Base-by-base conservation (phyloP, 2,113 vertebrate genomes). In the Stercorarius parasiticus region DNA sequence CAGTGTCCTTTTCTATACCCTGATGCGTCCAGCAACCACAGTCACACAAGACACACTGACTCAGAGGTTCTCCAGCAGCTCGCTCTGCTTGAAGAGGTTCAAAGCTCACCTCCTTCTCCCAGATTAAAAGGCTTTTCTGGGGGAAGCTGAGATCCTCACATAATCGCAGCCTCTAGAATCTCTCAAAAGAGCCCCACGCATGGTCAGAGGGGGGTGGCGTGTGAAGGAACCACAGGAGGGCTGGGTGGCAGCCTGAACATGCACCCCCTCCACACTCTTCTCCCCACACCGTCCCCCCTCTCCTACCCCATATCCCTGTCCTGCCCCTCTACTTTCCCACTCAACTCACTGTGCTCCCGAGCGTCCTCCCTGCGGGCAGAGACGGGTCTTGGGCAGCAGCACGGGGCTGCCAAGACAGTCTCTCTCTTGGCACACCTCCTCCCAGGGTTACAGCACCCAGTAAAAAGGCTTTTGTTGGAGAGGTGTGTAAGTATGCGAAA, bases 401-500 rank as follows among this genome's bases (percentile, higher is more conserved):
- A 59, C 0, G 1, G 22, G 49, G 64, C 45, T 69, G 38, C 73
- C 58, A 27, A 32, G 34, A 21, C 42, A 55, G 29, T 10, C 17
- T 40, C 13, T 30, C 21, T 80, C 47, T 20, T 55, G 11, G 26
- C 42, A 67, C 0, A 1, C n/a, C 47, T 36, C 50, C 25, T 90
- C 30, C 45, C 56, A 45, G 80, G 26, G n/a, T 56, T 82, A 50
- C 59, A 47, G 50, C 22, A 36, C 42, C 55, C 0, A 0, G 30
- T 5, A 15, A 32, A 80, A 78, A 79, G 18, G 47, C 14, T 76
- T 76, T 27, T 20, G 84, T 65, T 0, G 2, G 50, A 0, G 1
- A 82, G 55, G 30, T 1, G 0, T 3, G 9, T 6, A 55, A 61
- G 19, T 5, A 11, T 1, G 25, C 0, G 2, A 4, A 82, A 50